Evolutionary conservation across 2,113 vertebrate species (phyloP), one percentile per base, ranked within the genome.

Genomic region (Perognathus longimembris): DNA sequence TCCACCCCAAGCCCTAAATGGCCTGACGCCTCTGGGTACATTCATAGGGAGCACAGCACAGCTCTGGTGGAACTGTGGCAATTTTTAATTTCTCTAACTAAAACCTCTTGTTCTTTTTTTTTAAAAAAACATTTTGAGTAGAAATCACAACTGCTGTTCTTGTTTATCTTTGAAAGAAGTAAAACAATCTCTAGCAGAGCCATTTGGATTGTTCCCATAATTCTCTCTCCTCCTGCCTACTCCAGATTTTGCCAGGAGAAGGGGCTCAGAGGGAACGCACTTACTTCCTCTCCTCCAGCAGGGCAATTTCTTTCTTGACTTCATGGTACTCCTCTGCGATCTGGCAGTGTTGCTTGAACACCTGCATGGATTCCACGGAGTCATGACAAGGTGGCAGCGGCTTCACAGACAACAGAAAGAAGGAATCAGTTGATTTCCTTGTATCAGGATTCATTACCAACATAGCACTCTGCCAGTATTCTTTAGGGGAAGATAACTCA

Each of bases 251-350:
- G 30, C 20, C 45, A 1, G 50, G 2, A 30, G 83, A 20, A 63
- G 54, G 10, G 1, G 10, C 17, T 87, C 40, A 21, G 5, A 57
- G 1, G 38, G 20, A 32, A 75, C 59, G 45, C 78, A 97, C 99
- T 99, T 97, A 99, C 99, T 99, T 99, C 97, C 98, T 98, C 91
- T 99, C 99, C 97, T 99, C 99, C n/a, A 99, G 98, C 34, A 98
- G 96, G 34, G 98, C 97, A 15, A 99, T 99, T 97, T 99, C 99
- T 54, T 98, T 99, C 96, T 99, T 99, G 97, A 99, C 99, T 90
- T 99, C 99, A 95, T 99, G 98, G 95, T 99, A 99, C 80, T 99
- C 99, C 95, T 98, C 98, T 22, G 99, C 99, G 98, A 99, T 99
- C 97, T 98, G 99, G 98, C 99, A 99, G 98, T 99, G 99, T 84